Evolutionary conservation across 2,797 vertebrate species (phyloP).

Genomic region (Falco rusticolus): DNA sequence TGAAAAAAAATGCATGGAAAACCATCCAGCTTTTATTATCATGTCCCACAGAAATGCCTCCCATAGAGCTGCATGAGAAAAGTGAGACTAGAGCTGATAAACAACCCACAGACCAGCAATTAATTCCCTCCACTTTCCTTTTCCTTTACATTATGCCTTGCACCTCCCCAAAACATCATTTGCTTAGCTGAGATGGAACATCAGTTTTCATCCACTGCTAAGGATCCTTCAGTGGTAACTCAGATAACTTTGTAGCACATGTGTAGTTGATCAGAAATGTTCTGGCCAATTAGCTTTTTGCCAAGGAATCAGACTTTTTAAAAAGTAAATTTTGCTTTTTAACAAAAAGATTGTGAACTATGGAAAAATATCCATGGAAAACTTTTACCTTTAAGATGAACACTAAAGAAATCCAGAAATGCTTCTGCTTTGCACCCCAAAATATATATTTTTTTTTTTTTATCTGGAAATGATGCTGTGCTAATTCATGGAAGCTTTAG

Average conservation of each 20-base stretch:
- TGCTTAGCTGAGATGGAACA: not conserved
- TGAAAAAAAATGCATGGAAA: not conserved
- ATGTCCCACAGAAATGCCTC: conserved; percentile 16
- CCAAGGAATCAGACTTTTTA: not conserved
- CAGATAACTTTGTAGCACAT: not conserved
- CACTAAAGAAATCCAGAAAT: not conserved
- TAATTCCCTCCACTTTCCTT: not conserved
- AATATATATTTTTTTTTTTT: not conserved
- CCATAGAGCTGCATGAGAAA: not conserved
- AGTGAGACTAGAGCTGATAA: conserved; percentile 3
- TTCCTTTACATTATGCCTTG: not conserved
- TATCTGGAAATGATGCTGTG: not conserved
- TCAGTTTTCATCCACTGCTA: not conserved
- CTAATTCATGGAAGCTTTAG: not conserved
- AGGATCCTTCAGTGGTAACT: not conserved
- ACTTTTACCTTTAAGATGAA: not conserved
- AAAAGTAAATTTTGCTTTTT: not conserved
- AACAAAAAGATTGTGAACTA: not conserved
- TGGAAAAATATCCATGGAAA: not conserved
- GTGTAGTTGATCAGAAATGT: not conserved
- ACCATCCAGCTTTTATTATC: conserved; percentile 3
- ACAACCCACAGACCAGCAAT: not conserved
- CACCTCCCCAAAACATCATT: not conserved
- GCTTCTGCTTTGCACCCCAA: not conserved
- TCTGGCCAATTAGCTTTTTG: not conserved